A percentile compares a stretch with the other conserved stretches of the same genome.
Evolutionary conservation across 2,113 vertebrate genomes (phyloP).

Genomic region (Lophotis ruficrista): DNA sequence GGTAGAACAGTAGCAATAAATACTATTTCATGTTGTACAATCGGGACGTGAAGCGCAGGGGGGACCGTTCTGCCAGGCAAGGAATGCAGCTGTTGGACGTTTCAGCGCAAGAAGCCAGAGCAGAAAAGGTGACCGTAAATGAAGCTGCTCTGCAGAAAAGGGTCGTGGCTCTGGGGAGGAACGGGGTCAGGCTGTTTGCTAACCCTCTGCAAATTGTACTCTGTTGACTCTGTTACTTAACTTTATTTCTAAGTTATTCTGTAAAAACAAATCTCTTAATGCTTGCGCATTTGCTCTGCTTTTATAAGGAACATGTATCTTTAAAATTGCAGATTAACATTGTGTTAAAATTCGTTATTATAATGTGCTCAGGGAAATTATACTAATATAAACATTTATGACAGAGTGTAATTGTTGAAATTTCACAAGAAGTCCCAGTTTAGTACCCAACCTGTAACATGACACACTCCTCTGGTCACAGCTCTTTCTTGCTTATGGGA

Average conservation of each 20-base stretch:
- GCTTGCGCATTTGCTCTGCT: rapidly evolving
- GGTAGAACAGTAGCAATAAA: background rate
- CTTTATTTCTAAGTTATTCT: background rate
- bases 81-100: background rate
- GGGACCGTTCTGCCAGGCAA: background rate
- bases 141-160: background rate
- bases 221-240: background rate
- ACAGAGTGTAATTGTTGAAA: slow-evolving; percentile 20
- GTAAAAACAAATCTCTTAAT: background rate
- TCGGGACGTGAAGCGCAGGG: background rate
- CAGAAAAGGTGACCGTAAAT: background rate
- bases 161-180: background rate
- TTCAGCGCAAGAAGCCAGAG: background rate
- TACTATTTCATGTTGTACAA: background rate
- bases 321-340: background rate
- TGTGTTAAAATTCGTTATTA: background rate
- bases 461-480: slow-evolving; percentile 20
- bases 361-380: background rate
- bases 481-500: slow-evolving; percentile 73
- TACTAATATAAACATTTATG: background rate
- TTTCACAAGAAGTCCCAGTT: background rate
- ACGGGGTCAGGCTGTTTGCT: background rate
- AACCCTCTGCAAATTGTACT: background rate
- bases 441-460: slow-evolving; percentile 9
- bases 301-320: background rate